Evolutionary conservation across 1,140 invertebrate genomes (phyloP).

Genomic region (Oreohelix idahoensis): DNA sequence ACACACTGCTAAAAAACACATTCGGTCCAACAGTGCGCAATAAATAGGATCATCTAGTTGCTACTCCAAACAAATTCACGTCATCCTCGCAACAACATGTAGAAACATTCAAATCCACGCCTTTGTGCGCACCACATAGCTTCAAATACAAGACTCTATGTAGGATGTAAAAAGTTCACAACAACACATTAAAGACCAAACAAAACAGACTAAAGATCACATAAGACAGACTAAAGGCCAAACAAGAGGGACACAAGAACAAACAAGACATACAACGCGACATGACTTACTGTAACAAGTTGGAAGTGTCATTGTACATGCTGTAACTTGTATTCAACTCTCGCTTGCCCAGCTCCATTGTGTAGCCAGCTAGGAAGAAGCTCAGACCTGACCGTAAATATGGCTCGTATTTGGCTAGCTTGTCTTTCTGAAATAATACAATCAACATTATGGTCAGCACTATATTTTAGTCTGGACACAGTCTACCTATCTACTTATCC

Average conservation of each 20-base stretch:
- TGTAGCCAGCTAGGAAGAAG: slow-evolving; percentile 28
- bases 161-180: not conserved
- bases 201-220: not conserved
- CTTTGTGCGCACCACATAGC: no score
- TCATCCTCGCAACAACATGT: no score
- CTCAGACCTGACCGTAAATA: slow-evolving; percentile 22
- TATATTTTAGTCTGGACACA: not conserved
- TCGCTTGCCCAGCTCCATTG: slow-evolving; percentile 14
- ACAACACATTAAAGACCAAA: not conserved
- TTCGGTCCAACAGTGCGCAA: no score
- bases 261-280: not conserved
- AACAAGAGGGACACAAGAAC: not conserved
- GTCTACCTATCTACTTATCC: not conserved
- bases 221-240: not conserved
- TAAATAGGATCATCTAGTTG: no score
- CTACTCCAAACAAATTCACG: no score
- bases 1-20: no score
- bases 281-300: slow-evolving; percentile 25
- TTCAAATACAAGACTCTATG: no score
- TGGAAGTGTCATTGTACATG: slow-evolving; percentile 28
- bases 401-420: slow-evolving; percentile 15
- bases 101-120: no score
- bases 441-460: no score
- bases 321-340: slow-evolving; percentile 3
- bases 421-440: slow-evolving; percentile 19